A percentile compares a stretch with the other conserved stretches of the same genome.
Conservation (phyloP, 2,113 vertebrate species). For the Ciconia maguari region DNA sequence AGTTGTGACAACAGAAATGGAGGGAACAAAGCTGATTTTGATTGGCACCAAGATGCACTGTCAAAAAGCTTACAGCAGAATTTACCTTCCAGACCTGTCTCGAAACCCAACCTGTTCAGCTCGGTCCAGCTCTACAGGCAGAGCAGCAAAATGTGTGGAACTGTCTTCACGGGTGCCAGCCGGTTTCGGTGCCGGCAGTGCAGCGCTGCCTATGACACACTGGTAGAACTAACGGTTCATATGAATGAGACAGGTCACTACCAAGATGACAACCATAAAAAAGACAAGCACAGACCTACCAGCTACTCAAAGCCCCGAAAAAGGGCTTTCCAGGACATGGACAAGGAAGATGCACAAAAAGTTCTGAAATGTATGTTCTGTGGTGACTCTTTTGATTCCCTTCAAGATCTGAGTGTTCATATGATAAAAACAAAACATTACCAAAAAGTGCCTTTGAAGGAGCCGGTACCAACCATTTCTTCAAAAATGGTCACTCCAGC, state of each 20-base stretch:
- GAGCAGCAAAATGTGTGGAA: conserved; percentile 87
- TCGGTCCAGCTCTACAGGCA: conserved; percentile 95
- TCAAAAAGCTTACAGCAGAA: conserved; percentile 95
- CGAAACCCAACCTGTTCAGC: conserved; percentile 96
- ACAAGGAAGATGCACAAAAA: conserved; percentile 97
- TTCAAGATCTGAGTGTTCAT: conserved; percentile 97
- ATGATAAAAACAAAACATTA: conserved; percentile 99
- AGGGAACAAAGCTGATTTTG: conserved; percentile 87
- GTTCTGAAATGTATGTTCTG: conserved; percentile 99
- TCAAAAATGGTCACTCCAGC: conserved; percentile 91
- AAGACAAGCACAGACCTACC: conserved; percentile 84
- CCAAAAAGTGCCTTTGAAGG: conserved; percentile 99
- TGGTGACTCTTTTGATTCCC: conserved; percentile 96
- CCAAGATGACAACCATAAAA: conserved; percentile 95
- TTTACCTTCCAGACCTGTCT: conserved; percentile 81
- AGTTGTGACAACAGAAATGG: conserved; percentile 91
- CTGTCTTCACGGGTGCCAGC: conserved; percentile 94
- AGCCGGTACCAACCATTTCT: conserved; percentile 92
- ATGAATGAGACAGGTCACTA: conserved; percentile 98
- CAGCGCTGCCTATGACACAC: conserved; percentile 94
- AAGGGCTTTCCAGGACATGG: conserved; percentile 92
- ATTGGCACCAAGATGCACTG: conserved; percentile 96
- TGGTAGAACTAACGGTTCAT: conserved; percentile 94
- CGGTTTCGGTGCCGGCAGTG: conserved; percentile 95
- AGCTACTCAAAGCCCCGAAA: conserved; percentile 93